A percentile compares a stretch with the other conserved stretches of the same genome.
These are phyloP conservation scores for Meloe dianella DNA, from an alignment of 2,888 invertebrate genomes.

Conservation along the genomic window DNA sequence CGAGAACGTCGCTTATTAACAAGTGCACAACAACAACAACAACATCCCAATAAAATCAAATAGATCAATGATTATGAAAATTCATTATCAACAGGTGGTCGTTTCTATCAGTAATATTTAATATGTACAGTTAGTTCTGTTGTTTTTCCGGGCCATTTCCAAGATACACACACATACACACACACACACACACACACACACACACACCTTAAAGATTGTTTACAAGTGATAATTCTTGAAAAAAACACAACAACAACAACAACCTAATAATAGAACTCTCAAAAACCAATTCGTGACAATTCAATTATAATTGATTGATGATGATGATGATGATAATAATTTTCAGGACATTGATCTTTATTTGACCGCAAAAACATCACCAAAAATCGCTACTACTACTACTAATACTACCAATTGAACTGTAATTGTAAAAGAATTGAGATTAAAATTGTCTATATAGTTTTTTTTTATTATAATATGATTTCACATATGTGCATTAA, in stretches of 20 bases:
- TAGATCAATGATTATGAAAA: conserved; percentile 10
- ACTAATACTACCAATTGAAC: not conserved
- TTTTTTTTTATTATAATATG: not conserved
- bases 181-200: no score
- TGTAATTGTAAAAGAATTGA: conserved; percentile 2
- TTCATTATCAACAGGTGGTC: conserved; percentile 5
- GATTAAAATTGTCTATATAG: not conserved
- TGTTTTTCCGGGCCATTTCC: not conserved
- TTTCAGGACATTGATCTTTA: not conserved
- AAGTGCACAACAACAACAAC: not conserved
- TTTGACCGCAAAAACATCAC: not conserved
- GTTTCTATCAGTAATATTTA: not conserved
- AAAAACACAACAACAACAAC: not conserved
- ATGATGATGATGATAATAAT: not conserved
- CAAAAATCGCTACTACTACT: not conserved
- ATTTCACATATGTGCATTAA: conserved; percentile 13
- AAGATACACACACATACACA: not conserved
- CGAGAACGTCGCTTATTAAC: conserved; percentile 11
- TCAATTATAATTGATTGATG: not conserved
- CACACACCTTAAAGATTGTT: conserved; percentile 9
- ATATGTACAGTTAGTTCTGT: not conserved
- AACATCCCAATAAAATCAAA: not conserved
- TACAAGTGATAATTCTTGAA: not conserved
- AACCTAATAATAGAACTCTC: not conserved
- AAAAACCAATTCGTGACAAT: not conserved